These are phyloP conservation scores for Catharus minimus DNA, from an alignment of 2,113 vertebrate genomes.

Conservation along the genomic window DNA sequence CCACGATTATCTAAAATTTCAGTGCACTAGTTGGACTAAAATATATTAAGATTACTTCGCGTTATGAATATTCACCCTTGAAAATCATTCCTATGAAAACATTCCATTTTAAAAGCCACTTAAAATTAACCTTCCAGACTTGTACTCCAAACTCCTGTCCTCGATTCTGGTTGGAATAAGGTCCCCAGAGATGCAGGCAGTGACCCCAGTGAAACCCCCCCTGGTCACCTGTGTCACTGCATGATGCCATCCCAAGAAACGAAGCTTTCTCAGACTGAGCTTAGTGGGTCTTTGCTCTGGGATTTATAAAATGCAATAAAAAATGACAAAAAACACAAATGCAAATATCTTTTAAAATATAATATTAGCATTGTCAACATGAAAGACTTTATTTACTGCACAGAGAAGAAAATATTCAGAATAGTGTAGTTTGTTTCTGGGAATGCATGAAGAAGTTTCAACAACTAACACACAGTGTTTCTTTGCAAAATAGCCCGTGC, in stretches of 20 bases:
- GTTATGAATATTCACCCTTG: not conserved
- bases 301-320: constrained; percentile 81
- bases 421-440: constrained; percentile 80
- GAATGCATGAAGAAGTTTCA: constrained; percentile 81
- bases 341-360: constrained; percentile 80
- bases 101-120: not conserved
- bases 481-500: constrained; percentile 81
- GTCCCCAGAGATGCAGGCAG: not conserved
- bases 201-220: not conserved
- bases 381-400: constrained; percentile 74
- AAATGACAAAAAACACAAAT: constrained; percentile 72
- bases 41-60: not conserved
- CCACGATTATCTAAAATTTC: not conserved
- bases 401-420: constrained; percentile 73
- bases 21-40: not conserved
- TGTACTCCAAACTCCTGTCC: not conserved
- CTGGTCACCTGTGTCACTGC: constrained; percentile 20
- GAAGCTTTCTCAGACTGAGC: constrained; percentile 57
- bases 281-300: constrained; percentile 29
- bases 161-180: not conserved
- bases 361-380: constrained; percentile 88
- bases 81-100: not conserved
- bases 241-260: constrained; percentile 38
- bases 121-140: constrained; percentile 13
- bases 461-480: constrained; percentile 85